Evolutionary conservation across 2,888 invertebrate genomes (phyloP).

Genomic region (Hydroisotoma schaefferi): DNA sequence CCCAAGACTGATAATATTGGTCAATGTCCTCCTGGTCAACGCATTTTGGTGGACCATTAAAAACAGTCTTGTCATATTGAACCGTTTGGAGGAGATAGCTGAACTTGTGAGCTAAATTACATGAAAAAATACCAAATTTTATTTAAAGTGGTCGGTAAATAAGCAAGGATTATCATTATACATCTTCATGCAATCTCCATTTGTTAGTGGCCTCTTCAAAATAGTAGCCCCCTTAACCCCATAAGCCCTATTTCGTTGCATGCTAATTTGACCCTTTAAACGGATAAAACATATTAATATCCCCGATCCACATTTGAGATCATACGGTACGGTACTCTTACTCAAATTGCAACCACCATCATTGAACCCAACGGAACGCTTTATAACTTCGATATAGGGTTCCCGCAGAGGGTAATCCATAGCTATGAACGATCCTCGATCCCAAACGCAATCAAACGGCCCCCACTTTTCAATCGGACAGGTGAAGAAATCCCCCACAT

Average conservation of each 20-base stretch:
- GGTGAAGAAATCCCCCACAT: slow-evolving; percentile 48
- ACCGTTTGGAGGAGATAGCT: slow-evolving; percentile 34
- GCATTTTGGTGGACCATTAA: slow-evolving; percentile 12
- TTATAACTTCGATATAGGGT: slow-evolving; percentile 33
- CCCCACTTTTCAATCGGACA: slow-evolving; percentile 47
- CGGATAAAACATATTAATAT: too few species aligned
- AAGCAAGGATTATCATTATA: too few species aligned
- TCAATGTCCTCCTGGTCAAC: slow-evolving; percentile 32
- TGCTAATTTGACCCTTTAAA: too few species aligned
- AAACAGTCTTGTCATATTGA: slow-evolving; percentile 29
- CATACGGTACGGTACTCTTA: too few species aligned
- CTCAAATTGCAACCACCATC: too few species aligned
- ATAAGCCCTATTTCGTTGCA: too few species aligned
- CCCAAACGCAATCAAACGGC: slow-evolving; percentile 50
- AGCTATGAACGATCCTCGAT: slow-evolving; percentile 49
- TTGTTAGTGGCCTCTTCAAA: too few species aligned
- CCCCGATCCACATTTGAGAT: too few species aligned
- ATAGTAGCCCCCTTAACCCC: too few species aligned
- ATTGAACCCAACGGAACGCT: slow-evolving; percentile 19
- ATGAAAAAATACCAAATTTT: background rate
- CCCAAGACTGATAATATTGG: slow-evolving; percentile 28
- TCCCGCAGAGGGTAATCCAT: slow-evolving; percentile 38
- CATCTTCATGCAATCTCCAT: too few species aligned
- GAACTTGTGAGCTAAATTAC: slow-evolving; percentile 23
- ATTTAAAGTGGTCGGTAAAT: too few species aligned